These are phyloP conservation scores for Anguilla megastoma DNA, from an alignment of 2,797 vertebrate genomes.

Conservation along the genomic window DNA sequence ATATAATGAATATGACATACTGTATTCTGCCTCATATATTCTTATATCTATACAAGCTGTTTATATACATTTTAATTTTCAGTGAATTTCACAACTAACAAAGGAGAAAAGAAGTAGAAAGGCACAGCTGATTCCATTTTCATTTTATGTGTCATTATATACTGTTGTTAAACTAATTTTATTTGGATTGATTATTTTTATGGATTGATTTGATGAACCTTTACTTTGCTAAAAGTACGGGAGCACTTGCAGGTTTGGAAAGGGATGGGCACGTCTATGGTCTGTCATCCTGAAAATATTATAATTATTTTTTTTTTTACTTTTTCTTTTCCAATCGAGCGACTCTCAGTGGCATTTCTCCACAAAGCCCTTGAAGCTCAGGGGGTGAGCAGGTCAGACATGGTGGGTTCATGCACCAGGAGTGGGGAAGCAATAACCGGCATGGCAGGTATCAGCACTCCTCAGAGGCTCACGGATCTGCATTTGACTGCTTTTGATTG, in stretches of 20 bases:
- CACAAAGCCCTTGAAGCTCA: constrained; percentile 5
- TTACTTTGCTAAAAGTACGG: neutral
- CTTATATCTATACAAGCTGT: neutral
- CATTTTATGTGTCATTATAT: neutral
- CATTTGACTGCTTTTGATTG: constrained; percentile 51
- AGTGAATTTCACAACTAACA: neutral
- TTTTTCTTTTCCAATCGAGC: neutral
- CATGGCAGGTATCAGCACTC: constrained; percentile 25
- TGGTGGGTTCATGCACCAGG: constrained; percentile 23
- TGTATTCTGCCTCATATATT: neutral
- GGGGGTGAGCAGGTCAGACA: constrained; percentile 11
- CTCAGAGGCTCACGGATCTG: constrained; percentile 34
- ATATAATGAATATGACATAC: neutral
- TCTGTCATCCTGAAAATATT: neutral
- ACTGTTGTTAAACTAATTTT: neutral
- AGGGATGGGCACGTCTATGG: neutral
- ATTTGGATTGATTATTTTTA: neutral
- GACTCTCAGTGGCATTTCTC: neutral
- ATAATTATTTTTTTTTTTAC: neutral
- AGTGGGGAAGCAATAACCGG: constrained; percentile 36
- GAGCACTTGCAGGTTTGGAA: neutral
- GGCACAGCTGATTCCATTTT: neutral
- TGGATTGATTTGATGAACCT: neutral
- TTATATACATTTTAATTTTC: neutral
- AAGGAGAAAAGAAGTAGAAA: neutral